Conservation (phyloP, 2,797 vertebrate species). For the Amphiprion clarkii region DNA sequence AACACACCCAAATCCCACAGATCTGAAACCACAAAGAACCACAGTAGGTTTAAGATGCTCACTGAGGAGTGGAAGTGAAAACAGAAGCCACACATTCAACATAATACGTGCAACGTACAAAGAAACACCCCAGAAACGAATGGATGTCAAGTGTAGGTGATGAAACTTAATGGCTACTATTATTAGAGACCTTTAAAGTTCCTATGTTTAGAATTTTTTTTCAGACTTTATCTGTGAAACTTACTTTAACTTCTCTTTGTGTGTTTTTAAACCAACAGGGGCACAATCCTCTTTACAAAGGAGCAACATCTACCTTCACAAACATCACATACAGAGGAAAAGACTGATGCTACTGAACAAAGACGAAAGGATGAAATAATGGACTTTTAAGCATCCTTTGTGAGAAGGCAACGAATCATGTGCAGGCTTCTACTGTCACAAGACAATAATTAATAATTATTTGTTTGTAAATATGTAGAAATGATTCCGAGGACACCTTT, state of each 20-base stretch:
- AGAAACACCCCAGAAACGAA: neutral
- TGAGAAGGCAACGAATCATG: slow-evolving; percentile 69
- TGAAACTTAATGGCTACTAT: neutral
- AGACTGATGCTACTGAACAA: slow-evolving; percentile 73
- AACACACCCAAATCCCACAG: slow-evolving; percentile 54
- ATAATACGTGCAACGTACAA: neutral
- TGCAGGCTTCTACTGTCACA: slow-evolving; percentile 84
- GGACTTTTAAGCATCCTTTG: slow-evolving; percentile 53
- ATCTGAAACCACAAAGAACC: slow-evolving; percentile 56
- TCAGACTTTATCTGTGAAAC: slow-evolving; percentile 4
- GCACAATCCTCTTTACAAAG: slow-evolving; percentile 96
- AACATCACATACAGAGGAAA: slow-evolving; percentile 96
- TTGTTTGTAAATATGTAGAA: slow-evolving; percentile 85
- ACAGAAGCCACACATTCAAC: slow-evolving; percentile 11
- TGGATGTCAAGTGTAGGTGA: neutral
- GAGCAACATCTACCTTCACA: slow-evolving; percentile 96
- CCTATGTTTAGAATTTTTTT: neutral
- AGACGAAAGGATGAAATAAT: slow-evolving; percentile 33
- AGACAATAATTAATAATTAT: slow-evolving; percentile 69
- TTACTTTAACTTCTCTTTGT: slow-evolving; percentile 10
- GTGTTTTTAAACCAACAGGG: slow-evolving; percentile 81
- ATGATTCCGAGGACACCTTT: slow-evolving; percentile 64
- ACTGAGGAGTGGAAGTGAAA: slow-evolving; percentile 6
- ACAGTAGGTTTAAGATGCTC: slow-evolving; percentile 35
- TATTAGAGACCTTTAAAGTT: neutral